Evolutionary conservation across 2,113 vertebrate genomes (phyloP).

Genomic region (Pseudorhombus dupliciocellatus): DNA sequence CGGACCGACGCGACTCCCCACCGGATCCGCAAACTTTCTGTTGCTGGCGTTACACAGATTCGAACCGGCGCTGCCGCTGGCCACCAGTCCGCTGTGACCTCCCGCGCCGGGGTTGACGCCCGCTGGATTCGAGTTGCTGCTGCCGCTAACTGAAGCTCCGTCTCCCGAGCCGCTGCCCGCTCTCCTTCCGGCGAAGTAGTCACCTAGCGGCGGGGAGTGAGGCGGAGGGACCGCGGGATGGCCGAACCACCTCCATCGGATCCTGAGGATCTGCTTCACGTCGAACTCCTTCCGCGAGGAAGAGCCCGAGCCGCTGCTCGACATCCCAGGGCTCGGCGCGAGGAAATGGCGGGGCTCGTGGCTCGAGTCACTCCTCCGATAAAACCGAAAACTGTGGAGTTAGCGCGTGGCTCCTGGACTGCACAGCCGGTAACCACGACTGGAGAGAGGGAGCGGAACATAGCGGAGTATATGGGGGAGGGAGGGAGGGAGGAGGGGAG

Average conservation of each 20-base stretch:
- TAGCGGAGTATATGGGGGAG: slow-evolving; percentile 28
- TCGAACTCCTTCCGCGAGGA: slow-evolving; percentile 96
- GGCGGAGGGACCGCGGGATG: slow-evolving; percentile 87
- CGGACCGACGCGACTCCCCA: slow-evolving; percentile 66
- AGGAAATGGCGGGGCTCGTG: slow-evolving; percentile 73
- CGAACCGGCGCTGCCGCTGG: slow-evolving; percentile 74
- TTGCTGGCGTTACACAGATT: slow-evolving; percentile 77
- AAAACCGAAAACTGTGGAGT: slow-evolving; percentile 22
- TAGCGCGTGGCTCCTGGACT: slow-evolving; percentile 89
- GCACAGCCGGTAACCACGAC: slow-evolving; percentile 76
- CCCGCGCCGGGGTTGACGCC: slow-evolving; percentile 36
- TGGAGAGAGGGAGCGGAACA: slow-evolving; percentile 38
- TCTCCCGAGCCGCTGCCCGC: slow-evolving; percentile 65
- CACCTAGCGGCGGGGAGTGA: slow-evolving; percentile 83
- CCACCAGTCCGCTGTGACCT: slow-evolving; percentile 63
- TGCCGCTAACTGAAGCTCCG: slow-evolving; percentile 79
- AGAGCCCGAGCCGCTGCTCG: slow-evolving; percentile 82
- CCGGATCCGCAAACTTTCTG: slow-evolving; percentile 88
- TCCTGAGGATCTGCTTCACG: slow-evolving; percentile 98
- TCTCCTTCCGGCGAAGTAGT: slow-evolving; percentile 85
- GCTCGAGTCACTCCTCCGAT: slow-evolving; percentile 57
- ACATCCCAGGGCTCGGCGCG: slow-evolving; percentile 86
- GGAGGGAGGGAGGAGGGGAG: neutral
- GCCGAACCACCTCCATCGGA: slow-evolving; percentile 98
- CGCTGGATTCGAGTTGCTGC: slow-evolving; percentile 75